Percentiles rank a stretch among this genome's conserved stretches.
These are phyloP conservation scores for Drosophila elegans DNA, from an alignment of 1,140 invertebrate species.

Conservation along the genomic window DNA sequence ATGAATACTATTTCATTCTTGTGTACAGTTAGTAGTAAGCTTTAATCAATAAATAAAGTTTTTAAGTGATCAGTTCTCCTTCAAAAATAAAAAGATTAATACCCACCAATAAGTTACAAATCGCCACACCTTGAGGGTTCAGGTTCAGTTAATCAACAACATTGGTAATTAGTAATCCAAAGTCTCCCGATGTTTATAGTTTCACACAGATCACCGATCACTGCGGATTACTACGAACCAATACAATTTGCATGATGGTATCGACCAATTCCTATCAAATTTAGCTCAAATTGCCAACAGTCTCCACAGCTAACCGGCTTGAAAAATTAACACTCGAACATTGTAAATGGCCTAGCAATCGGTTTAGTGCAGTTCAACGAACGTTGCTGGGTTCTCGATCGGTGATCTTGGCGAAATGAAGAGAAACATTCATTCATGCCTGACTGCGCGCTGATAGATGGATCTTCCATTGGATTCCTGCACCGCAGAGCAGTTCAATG, in stretches of 20 bases:
- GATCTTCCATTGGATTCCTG: constrained; percentile 44
- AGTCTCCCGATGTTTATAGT: constrained; percentile 26
- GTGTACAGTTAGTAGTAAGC: too few relatives aligned
- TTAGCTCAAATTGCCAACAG: constrained; percentile 25
- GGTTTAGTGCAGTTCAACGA: constrained; percentile 60
- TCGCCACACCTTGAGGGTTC: background rate
- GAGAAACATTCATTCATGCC: constrained; percentile 43
- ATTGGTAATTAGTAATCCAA: constrained; percentile 30
- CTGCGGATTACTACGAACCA: constrained; percentile 18
- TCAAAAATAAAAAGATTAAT: too few relatives aligned
- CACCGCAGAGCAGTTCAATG: constrained; percentile 57
- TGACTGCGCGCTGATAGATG: constrained; percentile 50
- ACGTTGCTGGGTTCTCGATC: constrained; percentile 30
- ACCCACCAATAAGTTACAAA: background rate
- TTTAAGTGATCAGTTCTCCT: too few relatives aligned
- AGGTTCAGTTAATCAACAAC: constrained; percentile 21
- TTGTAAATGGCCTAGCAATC: constrained; percentile 41
- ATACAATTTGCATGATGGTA: constrained; percentile 33
- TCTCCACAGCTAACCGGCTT: constrained; percentile 38
- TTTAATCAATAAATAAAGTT: too few relatives aligned
- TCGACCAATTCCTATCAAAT: constrained; percentile 29
- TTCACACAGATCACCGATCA: constrained; percentile 5
- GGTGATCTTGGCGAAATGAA: constrained; percentile 31
- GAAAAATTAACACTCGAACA: constrained; percentile 51
- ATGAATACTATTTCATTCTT: too few relatives aligned